Percentiles rank a stretch among this genome's conserved stretches.
phyloP scores from a whole-genome alignment of 2,888 invertebrate genomes.

The Euphydryas editha region DNA sequence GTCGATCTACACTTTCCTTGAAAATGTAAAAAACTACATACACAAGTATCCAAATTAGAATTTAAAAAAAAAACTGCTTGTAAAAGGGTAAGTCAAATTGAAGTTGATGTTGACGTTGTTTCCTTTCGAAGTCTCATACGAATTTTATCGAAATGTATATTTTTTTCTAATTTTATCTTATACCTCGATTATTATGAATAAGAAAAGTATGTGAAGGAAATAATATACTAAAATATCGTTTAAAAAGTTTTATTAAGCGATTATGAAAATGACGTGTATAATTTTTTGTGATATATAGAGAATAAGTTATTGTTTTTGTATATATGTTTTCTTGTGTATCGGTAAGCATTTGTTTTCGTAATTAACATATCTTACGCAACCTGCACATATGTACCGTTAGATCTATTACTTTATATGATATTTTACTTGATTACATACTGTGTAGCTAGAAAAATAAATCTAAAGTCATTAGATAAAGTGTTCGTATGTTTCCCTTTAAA shows the following conservation, averaged over 20 bases:
- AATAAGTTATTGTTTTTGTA: neutral
- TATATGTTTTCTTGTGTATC: neutral
- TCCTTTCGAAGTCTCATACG: constrained; percentile 4
- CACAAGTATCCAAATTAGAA: neutral
- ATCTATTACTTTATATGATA: neutral
- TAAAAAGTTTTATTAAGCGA: too few species aligned
- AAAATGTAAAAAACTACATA: neutral
- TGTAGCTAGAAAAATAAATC: too few species aligned
- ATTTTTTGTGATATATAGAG: neutral
- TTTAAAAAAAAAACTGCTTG: too few species aligned
- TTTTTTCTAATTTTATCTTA: neutral
- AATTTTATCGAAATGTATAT: constrained; percentile 3
- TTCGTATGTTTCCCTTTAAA: neutral
- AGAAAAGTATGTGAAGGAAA: neutral
- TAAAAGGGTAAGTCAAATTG: neutral
- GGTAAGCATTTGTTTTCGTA: constrained; percentile 14
- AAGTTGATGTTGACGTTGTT: constrained; percentile 9
- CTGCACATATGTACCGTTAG: constrained; percentile 6
- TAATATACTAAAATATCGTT: neutral
- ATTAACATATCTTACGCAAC: constrained; percentile 3
- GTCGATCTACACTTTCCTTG: neutral
- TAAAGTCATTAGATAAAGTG: too few species aligned
- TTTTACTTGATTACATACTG: neutral
- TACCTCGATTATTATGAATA: neutral
- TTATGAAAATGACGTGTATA: constrained; percentile 1